Percentiles rank a stretch among this genome's conserved stretches.
Evolutionary conservation across 2,888 invertebrate species (phyloP).

Genomic region (Ormia ochracea): DNA sequence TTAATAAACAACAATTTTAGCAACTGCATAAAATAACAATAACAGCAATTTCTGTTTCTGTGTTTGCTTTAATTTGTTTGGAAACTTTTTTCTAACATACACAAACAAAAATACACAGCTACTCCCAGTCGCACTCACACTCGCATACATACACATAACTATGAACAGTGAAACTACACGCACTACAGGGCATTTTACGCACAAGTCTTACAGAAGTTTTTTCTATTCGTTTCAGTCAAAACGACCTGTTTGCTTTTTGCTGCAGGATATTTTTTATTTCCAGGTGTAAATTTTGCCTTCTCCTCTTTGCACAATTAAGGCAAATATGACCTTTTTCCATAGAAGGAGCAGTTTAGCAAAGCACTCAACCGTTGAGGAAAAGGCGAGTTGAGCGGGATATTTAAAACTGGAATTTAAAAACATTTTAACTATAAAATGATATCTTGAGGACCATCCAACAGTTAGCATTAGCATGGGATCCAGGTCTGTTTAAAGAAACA

Average conservation of each 20-base stretch:
- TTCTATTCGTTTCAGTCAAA: not conserved
- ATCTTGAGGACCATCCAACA: too few relatives aligned
- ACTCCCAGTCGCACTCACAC: too few relatives aligned
- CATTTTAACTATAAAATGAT: too few relatives aligned
- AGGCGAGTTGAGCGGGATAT: too few relatives aligned
- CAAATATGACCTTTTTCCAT: not conserved
- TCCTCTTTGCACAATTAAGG: not conserved
- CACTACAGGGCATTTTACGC: slow-evolving; percentile 34
- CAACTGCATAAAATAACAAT: not conserved
- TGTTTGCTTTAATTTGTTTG: slow-evolving; percentile 25
- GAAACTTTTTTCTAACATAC: not conserved
- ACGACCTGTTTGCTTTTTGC: slow-evolving; percentile 7
- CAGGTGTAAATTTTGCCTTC: not conserved
- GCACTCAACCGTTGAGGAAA: too few relatives aligned
- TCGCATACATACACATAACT: not conserved
- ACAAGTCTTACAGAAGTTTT: not conserved
- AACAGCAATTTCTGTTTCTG: slow-evolving; percentile 8
- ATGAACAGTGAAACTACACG: not conserved
- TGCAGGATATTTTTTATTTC: slow-evolving; percentile 18
- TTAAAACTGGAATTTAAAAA: too few relatives aligned
- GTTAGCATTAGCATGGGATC: too few relatives aligned
- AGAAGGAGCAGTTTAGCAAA: not conserved
- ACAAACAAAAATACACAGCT: too few relatives aligned
- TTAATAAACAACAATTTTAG: slow-evolving; percentile 23
- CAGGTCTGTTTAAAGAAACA: too few relatives aligned